Conservation (phyloP, 2,888 invertebrate genomes). For the Heliconius charithonia region DNA sequence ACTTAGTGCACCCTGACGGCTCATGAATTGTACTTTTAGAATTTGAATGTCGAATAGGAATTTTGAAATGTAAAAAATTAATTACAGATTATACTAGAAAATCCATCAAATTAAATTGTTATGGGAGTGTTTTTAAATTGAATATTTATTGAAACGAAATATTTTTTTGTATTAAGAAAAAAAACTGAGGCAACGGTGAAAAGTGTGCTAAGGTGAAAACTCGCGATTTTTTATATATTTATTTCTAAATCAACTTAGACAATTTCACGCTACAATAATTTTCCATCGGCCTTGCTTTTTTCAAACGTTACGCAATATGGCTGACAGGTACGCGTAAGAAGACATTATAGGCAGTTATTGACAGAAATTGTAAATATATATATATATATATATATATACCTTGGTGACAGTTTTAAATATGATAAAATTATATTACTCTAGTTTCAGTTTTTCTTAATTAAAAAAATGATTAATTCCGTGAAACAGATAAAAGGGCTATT, state of each 20-base stretch:
- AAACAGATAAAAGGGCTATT: not conserved
- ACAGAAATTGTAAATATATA: not conserved
- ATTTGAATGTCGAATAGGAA: not conserved
- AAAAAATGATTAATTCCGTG: not conserved
- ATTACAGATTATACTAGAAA: not conserved
- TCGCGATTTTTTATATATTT: constrained; percentile 46
- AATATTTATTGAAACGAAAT: no score
- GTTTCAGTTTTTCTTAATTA: not conserved
- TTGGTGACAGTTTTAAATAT: not conserved
- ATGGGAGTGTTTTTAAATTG: no score
- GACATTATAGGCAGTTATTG: constrained; percentile 22
- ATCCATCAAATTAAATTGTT: no score
- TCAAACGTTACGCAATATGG: constrained; percentile 44
- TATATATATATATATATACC: no score
- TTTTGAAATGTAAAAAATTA: not conserved
- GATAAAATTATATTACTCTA: not conserved
- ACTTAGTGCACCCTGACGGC: constrained; percentile 30
- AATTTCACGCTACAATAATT: constrained; percentile 56
- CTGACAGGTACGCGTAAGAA: constrained; percentile 46
- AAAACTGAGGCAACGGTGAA: constrained; percentile 26
- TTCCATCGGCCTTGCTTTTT: constrained; percentile 52
- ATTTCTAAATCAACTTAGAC: constrained; percentile 50
- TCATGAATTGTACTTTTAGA: constrained; percentile 8
- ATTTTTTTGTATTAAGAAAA: no score
- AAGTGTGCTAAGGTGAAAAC: constrained; percentile 13